Base-by-base conservation (phyloP, 2,113 vertebrate species). In the Phaethornis superciliosus region DNA sequence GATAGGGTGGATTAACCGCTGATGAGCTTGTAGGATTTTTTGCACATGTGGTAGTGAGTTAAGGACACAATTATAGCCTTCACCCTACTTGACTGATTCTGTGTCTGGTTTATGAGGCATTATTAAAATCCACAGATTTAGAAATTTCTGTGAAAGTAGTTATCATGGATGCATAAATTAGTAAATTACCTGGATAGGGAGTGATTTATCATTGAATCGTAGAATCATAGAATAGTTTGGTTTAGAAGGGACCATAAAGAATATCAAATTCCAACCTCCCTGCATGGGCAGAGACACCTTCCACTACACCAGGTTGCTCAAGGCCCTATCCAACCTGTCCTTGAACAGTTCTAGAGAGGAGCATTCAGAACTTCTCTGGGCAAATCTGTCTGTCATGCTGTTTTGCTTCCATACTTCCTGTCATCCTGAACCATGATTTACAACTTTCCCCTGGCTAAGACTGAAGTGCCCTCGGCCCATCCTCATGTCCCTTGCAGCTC, bases 1-100 rank as follows among this genome's bases (percentile, higher is more conserved):
- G 77, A 76, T 74, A 68, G 90, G 86, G 44, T 0, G 23, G 88
- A 94, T 95, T 94, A 95, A 82, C 54, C 1, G 0, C 74, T 75
- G 83, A 93, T 95, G 90, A 90, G 91, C 88, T 87, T 79, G 87
- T 82, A 54, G 85, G 85, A 37, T 78, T 91, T 94, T 69, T 81
- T 75, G 52, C 6, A 17, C 58, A 14, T 6, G 0, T 47, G 44
- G 86, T 0, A 0, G 67, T 91, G 89, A 91, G 69, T 62, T 93
- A 20, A 90, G 95, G 94, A 81, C 90, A 28, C 12, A 10, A 44
- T 87, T 93, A 15, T 0, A n/a, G 84, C 56, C 65, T 40, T 55
- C 77, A 74, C 60, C 49, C 74, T 55, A 62, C 19, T 2, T 56
- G 51, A 6, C 55, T 64, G 55, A 35, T 4, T 32, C 90, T 4